These are phyloP conservation scores for Brachycybe producta DNA, from an alignment of 2,888 invertebrate species.

Conservation along the genomic window DNA sequence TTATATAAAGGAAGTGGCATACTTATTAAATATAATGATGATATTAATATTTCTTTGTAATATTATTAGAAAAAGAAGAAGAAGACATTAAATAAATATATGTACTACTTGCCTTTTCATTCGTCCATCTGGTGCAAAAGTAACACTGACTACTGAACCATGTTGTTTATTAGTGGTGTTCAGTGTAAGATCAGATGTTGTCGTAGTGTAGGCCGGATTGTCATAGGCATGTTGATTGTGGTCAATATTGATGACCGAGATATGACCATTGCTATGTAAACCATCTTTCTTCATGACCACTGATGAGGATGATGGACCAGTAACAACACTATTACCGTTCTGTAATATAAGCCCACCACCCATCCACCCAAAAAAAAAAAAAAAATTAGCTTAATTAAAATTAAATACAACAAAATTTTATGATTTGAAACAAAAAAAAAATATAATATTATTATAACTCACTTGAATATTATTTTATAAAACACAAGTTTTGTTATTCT, in stretches of 20 bases:
- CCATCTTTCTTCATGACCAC: constrained; percentile 14
- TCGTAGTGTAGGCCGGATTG: constrained; percentile 15
- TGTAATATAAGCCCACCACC: neutral
- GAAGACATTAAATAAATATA: neutral
- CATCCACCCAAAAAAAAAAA: neutral
- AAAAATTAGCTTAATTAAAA: neutral
- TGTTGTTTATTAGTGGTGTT: constrained; percentile 5
- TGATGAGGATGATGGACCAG: no score
- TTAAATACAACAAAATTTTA: no score
- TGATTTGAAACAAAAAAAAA: no score
- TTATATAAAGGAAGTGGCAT: no score
- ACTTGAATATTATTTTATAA: no score
- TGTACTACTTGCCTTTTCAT: constrained; percentile 13
- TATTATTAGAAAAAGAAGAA: no score
- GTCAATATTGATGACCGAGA: neutral
- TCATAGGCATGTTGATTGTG: constrained; percentile 14
- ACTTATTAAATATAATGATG: no score
- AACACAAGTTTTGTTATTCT: no score
- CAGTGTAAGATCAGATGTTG: constrained; percentile 16
- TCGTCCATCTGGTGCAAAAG: constrained; percentile 12
- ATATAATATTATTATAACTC: no score
- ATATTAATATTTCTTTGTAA: no score
- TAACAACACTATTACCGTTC: neutral
- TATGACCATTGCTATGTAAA: constrained; percentile 8
- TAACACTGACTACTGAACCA: no score